These are phyloP conservation scores for human (Homo sapiens) DNA, from an alignment of 2,113 vertebrate genomes.

Conservation along the genomic window GRCh38 chr6:82624001-82624500, in stretches of 20 bases:
- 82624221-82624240: neutral
- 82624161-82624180: neutral
- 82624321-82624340: neutral
- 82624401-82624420: neutral
- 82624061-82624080: neutral
- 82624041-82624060: neutral
- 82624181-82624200: neutral
- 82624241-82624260: neutral
- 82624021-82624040: neutral
- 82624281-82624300: neutral
- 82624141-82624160: constrained; percentile 11
- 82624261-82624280: neutral
- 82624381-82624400: accelerated
- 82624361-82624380: no score
- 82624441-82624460: neutral
- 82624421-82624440: neutral
- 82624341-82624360: neutral
- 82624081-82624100: neutral
- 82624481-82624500: neutral
- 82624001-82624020: neutral
- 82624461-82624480: neutral
- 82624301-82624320: neutral
- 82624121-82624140: constrained; percentile 45
- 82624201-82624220: neutral
- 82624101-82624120: constrained; percentile 56